These are phyloP conservation scores for Acrobeloides nanus DNA, from an alignment of 2,888 invertebrate genomes.

Conservation along the genomic window DNA sequence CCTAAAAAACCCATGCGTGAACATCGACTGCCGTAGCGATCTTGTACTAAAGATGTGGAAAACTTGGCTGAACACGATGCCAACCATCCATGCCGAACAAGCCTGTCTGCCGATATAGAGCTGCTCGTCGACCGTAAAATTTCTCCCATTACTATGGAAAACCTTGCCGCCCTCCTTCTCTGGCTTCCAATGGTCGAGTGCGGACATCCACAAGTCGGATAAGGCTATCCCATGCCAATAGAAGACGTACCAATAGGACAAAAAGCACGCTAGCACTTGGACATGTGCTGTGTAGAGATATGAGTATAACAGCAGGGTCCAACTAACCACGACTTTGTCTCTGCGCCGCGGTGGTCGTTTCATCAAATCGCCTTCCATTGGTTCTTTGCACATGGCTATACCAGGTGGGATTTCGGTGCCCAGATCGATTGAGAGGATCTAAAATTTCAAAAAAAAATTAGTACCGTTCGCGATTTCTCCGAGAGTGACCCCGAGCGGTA, in stretches of 20 bases:
- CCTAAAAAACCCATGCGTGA: constrained; percentile 24
- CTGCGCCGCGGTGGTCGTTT: constrained; percentile 22
- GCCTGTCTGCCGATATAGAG: constrained; percentile 25
- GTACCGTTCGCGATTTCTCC: no score
- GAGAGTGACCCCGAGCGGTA: no score
- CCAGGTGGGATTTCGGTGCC: no score
- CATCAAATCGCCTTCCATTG: no score
- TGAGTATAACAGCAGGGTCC: constrained; percentile 9
- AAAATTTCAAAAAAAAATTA: no score
- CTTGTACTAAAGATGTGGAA: constrained; percentile 23
- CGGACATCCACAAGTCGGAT: constrained; percentile 5
- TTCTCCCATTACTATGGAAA: constrained; percentile 14
- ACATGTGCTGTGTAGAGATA: constrained; percentile 16
- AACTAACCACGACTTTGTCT: constrained; percentile 16
- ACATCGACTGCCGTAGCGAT: constrained; percentile 21
- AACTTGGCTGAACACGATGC: constrained; percentile 28
- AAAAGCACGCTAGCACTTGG: constrained; percentile 12
- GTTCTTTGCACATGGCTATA: no score
- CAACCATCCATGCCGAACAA: constrained; percentile 30
- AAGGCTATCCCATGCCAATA: constrained; percentile 15
- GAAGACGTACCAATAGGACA: constrained; percentile 14
- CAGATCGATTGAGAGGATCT: no score
- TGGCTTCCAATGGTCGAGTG: constrained; percentile 8
- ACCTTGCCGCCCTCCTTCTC: constrained; percentile 7
- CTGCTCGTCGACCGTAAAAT: constrained; percentile 20